These are phyloP conservation scores for Alentia gelatinosa DNA, from an alignment of 2,888 invertebrate genomes.

Conservation along the genomic window DNA sequence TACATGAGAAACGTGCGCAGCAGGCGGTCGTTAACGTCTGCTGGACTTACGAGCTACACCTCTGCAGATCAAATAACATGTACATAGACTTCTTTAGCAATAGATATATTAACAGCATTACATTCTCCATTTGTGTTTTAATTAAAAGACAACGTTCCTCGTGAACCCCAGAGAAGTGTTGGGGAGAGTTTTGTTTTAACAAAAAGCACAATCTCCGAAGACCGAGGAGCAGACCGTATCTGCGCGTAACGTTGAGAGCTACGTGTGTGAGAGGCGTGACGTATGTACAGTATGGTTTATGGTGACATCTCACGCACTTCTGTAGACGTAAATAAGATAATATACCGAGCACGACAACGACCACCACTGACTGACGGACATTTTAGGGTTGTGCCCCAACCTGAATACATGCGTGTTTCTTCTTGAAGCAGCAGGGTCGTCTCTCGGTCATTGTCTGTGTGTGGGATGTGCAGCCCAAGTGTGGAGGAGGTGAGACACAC, in stretches of 20 bases:
- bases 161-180: neutral
- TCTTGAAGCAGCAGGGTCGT: neutral
- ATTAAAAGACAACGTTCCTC: neutral
- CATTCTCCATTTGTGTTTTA: no score
- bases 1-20: neutral
- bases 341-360: no score
- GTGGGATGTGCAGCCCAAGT: no score
- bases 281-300: slow-evolving; percentile 25
- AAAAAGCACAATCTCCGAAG: slow-evolving; percentile 9
- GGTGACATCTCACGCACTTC: neutral
- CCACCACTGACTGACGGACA: slow-evolving; percentile 15
- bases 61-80: slow-evolving; percentile 2
- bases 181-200: neutral
- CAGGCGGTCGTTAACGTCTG: no score
- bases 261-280: slow-evolving; percentile 28
- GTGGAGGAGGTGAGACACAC: no score
- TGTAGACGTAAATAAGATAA: neutral
- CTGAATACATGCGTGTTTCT: neutral
- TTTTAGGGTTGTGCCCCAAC: slow-evolving; percentile 52
- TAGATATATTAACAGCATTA: slow-evolving; percentile 10
- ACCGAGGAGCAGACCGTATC: neutral
- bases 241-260: slow-evolving; percentile 31
- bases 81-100: slow-evolving; percentile 8
- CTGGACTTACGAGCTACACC: no score
- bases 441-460: no score